Base-by-base conservation (phyloP, 2,113 vertebrate species). In the Callopanchax toddi region DNA sequence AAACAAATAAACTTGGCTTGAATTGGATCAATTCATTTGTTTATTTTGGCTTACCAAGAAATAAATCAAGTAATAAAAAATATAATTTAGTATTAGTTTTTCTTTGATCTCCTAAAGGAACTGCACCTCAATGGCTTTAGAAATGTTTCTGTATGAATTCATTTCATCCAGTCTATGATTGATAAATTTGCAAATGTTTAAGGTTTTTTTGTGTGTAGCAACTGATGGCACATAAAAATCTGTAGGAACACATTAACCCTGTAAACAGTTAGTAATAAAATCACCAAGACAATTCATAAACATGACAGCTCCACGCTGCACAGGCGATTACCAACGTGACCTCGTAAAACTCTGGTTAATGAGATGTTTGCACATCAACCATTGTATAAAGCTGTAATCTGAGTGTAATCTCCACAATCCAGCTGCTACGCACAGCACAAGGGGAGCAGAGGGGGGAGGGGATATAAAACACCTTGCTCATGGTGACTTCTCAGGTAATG, bases 371-470 rank as follows among this genome's bases (percentile, higher is more conserved):
- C 40, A 71, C 71, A 82, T 78, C 63, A 48, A 55, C 54, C 46
- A 54, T 55, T 72, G 53, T 52, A 56, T 76, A 70, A 79, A 79
- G 50, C 82, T 71, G 62, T 85, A 88, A 85, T 83, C 86, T 83
- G 79, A 67, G 64, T 6, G 42, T 86, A 88, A 88, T 86, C 82
- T 79, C 77, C 45, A 60, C 52, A 60, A 74, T 78, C 77, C 79
- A 78, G 72, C 67, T 62, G 69, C 60, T 75, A 34, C 51, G 11
- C 1, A 0, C 2, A 39, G 57, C 46, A 62, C 37, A 22, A 56
- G 58, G 62, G 63, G 77, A 12, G 36, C 29, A 25, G 12, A n/a
- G 4, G 50, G 36, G 20, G 36, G 10, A 18, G n/a, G 17, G 55
- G 45, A 1, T 18, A 13, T 25, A 7, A 60, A 64, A 58, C 57